Evolutionary conservation across 2,888 invertebrate species (phyloP).

Genomic region (Incurvaria masculella): DNA sequence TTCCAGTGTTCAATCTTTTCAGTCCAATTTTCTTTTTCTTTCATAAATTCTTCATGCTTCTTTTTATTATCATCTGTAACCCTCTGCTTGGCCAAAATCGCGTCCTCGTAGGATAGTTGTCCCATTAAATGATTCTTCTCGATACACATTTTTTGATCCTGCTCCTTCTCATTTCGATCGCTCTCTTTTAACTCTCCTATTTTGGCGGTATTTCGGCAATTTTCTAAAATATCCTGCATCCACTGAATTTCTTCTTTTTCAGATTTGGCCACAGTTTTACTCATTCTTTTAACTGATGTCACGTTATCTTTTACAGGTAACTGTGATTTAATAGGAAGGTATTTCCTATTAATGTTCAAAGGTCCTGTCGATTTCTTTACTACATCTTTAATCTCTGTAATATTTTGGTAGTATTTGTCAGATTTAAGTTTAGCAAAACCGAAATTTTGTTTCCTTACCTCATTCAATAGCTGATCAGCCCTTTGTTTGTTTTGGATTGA

Average conservation of each 20-base stretch:
- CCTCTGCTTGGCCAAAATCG: constrained; percentile 53
- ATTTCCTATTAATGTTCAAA: constrained; percentile 21
- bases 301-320: constrained; percentile 43
- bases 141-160: constrained; percentile 48
- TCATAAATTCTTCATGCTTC: constrained; percentile 46
- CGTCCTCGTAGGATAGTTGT: constrained; percentile 57
- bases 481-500: constrained; percentile 38
- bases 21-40: constrained; percentile 45
- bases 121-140: constrained; percentile 59
- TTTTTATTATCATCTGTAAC: constrained; percentile 43
- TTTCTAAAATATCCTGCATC: constrained; percentile 45
- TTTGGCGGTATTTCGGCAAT: constrained; percentile 37
- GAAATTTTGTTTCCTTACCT: constrained; percentile 28
- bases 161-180: constrained; percentile 42
- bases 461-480: constrained; percentile 29
- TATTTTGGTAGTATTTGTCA: constrained; percentile 25
- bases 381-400: constrained; percentile 26
- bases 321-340: constrained; percentile 16
- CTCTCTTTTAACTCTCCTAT: constrained; percentile 41
- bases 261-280: constrained; percentile 42
- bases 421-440: constrained; percentile 32
- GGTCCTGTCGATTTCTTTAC: constrained; percentile 23
- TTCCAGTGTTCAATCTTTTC: constrained; percentile 52
- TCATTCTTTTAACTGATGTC: constrained; percentile 50
- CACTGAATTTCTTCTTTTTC: constrained; percentile 49